These are phyloP conservation scores for Meteorus cinctellus DNA, from an alignment of 2,888 invertebrate species.

Conservation along the genomic window DNA sequence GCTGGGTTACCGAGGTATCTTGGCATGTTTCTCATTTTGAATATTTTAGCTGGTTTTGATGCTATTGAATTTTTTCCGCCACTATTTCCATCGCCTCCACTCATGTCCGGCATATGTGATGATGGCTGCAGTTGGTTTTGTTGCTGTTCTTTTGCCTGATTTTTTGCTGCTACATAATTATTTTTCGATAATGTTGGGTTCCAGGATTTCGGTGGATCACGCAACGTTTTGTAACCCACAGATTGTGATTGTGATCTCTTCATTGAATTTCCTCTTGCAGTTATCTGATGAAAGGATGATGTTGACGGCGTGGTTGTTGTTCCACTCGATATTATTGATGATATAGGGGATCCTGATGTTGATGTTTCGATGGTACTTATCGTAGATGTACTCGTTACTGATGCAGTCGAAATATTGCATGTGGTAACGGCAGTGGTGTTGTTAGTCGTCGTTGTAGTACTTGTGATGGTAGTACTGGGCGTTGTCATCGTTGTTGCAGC, in stretches of 20 bases:
- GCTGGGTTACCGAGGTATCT: slow-evolving; percentile 75
- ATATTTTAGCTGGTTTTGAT: slow-evolving; percentile 76
- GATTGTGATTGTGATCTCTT: slow-evolving; percentile 64
- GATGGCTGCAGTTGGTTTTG: slow-evolving; percentile 50
- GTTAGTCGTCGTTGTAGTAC: neutral
- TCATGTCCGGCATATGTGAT: slow-evolving; percentile 41
- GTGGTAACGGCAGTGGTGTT: neutral
- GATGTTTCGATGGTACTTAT: neutral
- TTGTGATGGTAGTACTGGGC: slow-evolving; percentile 9
- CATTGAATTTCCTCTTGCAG: slow-evolving; percentile 37
- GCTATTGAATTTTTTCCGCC: slow-evolving; percentile 59
- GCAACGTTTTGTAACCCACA: slow-evolving; percentile 77
- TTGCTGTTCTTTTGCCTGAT: slow-evolving; percentile 66
- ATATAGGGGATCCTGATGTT: slow-evolving; percentile 52
- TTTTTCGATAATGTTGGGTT: slow-evolving; percentile 77
- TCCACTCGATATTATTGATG: slow-evolving; percentile 43
- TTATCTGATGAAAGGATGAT: neutral
- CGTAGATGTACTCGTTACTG: neutral
- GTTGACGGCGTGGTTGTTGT: slow-evolving; percentile 49
- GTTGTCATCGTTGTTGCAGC: slow-evolving; percentile 43
- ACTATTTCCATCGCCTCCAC: slow-evolving; percentile 50
- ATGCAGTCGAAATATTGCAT: neutral
- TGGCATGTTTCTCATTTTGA: slow-evolving; percentile 75
- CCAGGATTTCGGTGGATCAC: slow-evolving; percentile 78
- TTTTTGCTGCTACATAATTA: slow-evolving; percentile 69